Conservation (phyloP, 2,888 invertebrate species). For the Harmothoe impar region DNA sequence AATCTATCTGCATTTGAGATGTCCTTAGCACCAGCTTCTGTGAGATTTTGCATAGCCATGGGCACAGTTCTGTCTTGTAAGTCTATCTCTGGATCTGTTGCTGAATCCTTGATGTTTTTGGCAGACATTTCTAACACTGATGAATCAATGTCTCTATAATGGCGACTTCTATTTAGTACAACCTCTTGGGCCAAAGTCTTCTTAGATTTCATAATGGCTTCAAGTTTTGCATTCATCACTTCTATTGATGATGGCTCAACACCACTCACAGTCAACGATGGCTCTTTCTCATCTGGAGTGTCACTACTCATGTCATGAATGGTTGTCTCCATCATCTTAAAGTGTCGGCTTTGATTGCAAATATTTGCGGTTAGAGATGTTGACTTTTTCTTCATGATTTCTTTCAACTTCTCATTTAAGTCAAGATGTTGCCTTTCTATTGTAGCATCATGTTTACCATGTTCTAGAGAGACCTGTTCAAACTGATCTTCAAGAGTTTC, state of each 20-base stretch:
- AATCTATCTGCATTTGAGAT: too few species aligned
- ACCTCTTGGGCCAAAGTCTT: not conserved
- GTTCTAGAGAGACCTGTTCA: not conserved
- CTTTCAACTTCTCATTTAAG: not conserved
- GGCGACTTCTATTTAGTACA: slow-evolving; percentile 28
- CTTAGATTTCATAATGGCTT: not conserved
- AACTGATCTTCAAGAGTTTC: not conserved
- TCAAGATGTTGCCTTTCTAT: not conserved
- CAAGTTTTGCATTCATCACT: not conserved
- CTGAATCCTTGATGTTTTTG: too few species aligned
- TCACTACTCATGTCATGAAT: not conserved
- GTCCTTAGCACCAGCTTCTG: too few species aligned
- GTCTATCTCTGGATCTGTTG: too few species aligned
- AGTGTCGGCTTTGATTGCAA: not conserved
- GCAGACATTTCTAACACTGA: not conserved
- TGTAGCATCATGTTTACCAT: not conserved
- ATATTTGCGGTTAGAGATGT: not conserved
- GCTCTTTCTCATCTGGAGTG: not conserved
- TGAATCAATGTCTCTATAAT: not conserved
- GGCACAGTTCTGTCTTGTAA: too few species aligned
- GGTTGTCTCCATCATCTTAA: not conserved
- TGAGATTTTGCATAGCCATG: too few species aligned
- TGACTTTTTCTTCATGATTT: slow-evolving; percentile 20
- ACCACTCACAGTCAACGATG: not conserved
- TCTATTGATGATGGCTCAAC: not conserved